Conservation (phyloP, 2,888 invertebrate genomes). For the Byasa hedistus region DNA sequence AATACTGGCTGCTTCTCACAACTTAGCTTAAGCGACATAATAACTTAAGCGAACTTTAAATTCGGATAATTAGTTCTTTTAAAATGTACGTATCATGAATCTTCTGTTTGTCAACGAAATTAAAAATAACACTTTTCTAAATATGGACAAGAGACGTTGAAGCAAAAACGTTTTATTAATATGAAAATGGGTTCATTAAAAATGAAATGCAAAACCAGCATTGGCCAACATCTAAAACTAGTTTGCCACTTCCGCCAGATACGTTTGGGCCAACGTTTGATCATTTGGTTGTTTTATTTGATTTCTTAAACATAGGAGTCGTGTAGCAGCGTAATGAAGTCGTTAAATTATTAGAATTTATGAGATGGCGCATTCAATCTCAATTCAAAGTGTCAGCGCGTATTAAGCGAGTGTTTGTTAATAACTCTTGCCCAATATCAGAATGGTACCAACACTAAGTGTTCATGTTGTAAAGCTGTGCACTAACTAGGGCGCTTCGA, state of each 20-base stretch:
- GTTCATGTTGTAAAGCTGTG: too few species aligned
- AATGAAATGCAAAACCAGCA: too few species aligned
- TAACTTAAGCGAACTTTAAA: too few species aligned
- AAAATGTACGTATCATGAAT: too few species aligned
- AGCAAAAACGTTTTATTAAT: too few species aligned
- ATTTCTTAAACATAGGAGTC: slow-evolving; percentile 4
- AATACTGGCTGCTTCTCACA: not conserved
- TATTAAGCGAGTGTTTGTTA: slow-evolving; percentile 13
- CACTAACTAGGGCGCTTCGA: too few species aligned
- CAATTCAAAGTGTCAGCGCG: slow-evolving; percentile 14
- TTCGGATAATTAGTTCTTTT: too few species aligned
- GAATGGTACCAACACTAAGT: not conserved
- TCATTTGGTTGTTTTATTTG: not conserved
- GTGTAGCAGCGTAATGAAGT: slow-evolving; percentile 8
- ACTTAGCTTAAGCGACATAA: too few species aligned
- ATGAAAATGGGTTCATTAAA: too few species aligned
- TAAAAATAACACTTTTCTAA: too few species aligned
- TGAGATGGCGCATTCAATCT: slow-evolving; percentile 6
- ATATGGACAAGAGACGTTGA: too few species aligned
- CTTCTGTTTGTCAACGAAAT: too few species aligned
- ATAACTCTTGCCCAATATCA: slow-evolving; percentile 14
- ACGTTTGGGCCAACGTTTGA: not conserved
- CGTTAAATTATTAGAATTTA: slow-evolving; percentile 12
- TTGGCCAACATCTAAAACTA: not conserved
- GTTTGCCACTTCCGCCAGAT: not conserved